Conservation (phyloP, 1,140 invertebrate genomes). For the Saccostrea glomerata region DNA sequence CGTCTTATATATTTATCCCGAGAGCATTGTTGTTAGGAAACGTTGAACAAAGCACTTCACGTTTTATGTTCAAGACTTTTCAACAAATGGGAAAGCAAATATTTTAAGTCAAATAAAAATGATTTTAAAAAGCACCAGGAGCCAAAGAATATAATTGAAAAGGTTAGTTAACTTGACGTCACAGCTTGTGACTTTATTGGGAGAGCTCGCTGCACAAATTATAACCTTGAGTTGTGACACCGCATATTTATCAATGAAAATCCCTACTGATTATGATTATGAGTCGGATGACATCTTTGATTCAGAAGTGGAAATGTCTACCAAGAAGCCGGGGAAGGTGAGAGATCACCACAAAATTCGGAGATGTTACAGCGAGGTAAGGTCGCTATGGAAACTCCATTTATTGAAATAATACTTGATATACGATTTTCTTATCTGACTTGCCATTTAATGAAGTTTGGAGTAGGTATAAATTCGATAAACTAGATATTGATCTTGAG, state of each 20-base stretch:
- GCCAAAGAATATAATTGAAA: not conserved
- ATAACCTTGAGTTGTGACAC: conserved; percentile 4
- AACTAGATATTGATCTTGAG: not conserved
- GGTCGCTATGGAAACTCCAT: not conserved
- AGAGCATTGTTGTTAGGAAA: not conserved
- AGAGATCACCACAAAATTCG: conserved; percentile 27
- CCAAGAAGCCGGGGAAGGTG: conserved; percentile 20
- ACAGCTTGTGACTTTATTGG: conserved; percentile 32
- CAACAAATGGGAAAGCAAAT: conserved; percentile 1
- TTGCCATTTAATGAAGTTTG: not conserved
- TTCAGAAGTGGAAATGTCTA: not conserved
- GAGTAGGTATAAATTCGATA: not conserved
- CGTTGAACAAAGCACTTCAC: conserved; percentile 10
- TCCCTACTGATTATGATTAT: conserved; percentile 22
- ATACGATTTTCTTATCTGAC: not conserved
- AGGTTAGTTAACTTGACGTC: conserved; percentile 27
- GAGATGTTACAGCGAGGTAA: conserved; percentile 18
- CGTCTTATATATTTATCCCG: conserved; percentile 13
- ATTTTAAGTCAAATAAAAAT: not conserved
- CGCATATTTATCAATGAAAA: conserved; percentile 30
- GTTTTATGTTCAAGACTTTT: not conserved
- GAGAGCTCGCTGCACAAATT: not conserved
- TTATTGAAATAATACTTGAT: not conserved
- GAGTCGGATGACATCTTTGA: conserved; percentile 21
- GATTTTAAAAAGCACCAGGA: not conserved